phyloP scores from a whole-genome alignment of 2,113 vertebrate species.

The Neodontobutis hainanensis region DNA sequence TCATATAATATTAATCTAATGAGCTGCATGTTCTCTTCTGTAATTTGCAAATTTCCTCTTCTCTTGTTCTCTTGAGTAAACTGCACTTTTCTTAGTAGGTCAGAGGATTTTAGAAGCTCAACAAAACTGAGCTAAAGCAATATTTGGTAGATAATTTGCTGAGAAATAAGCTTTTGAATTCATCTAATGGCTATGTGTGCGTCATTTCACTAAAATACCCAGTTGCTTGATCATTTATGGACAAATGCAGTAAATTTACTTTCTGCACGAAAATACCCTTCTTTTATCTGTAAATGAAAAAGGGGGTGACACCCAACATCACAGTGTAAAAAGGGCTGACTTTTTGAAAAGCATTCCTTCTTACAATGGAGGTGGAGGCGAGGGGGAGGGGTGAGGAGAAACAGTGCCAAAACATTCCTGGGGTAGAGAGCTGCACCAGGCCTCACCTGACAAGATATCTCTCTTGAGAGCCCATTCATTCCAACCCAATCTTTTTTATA shows the following conservation, averaged over 20 bases:
- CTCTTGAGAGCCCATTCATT: constrained; percentile 61
- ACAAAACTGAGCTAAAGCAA: constrained; percentile 29
- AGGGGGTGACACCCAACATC: constrained; percentile 61
- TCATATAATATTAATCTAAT: constrained; percentile 47
- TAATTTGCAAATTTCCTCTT: constrained; percentile 42
- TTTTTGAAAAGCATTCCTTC: constrained; percentile 72
- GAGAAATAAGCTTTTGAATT: constrained; percentile 13
- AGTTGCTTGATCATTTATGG: too few relatives aligned
- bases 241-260: not conserved
- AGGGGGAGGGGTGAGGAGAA: constrained; percentile 4
- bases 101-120: constrained; percentile 24
- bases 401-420: constrained; percentile 54
- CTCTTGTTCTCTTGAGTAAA: constrained; percentile 38
- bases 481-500: constrained; percentile 58
- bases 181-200: not conserved
- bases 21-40: constrained; percentile 23
- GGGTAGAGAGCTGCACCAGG: constrained; percentile 37
- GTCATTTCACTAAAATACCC: too few relatives aligned
- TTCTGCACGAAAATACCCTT: not conserved
- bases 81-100: constrained; percentile 40
- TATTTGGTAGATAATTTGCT: constrained; percentile 44
- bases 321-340: constrained; percentile 49
- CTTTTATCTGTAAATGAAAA: constrained; percentile 33
- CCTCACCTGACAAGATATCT: constrained; percentile 67
- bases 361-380: constrained; percentile 54